Base-by-base conservation (phyloP, 2,113 vertebrate species). In the Hippolais icterina region DNA sequence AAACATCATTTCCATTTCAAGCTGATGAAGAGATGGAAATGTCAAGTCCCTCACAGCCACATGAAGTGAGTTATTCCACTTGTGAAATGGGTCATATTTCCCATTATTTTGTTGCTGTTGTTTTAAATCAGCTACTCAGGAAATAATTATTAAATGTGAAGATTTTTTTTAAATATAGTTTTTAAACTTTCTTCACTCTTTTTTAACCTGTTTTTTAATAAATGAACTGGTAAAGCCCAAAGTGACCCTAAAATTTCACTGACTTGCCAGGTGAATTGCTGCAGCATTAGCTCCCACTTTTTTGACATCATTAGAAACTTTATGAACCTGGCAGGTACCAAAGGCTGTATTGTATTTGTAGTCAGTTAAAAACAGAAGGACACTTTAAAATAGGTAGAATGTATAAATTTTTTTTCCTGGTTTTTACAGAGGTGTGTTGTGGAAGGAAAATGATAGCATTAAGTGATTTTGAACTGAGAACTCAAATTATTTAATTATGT, bases 281-380 rank as follows among this genome's bases (percentile, higher is more conserved):
- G 69, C 29, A 89, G 57, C 41, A 35, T 39, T 56, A 71, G 42
- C 46, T 82, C 56, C 4, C 50, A 39, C 13, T 63, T 90, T 84
- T 87, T 23, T 37, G 21, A 91, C 1, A 2, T 57, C 53, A 42
- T 49, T 19, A 39, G 10, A 66, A 69, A 57, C n/a, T 88, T 83
- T 37, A 75, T 41, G 83, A 85, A 91, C 21, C 19, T 49, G 42
- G 15, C 68, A 27, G 24, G 31, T 54, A 78, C 21, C 54, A 68
- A 76, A 86, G 12, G 7, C 49, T 46, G 6, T 37, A 65, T 12
- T 35, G 21, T 68, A 74, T 42, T 81, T 87, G 27, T n/a, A 79
- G 59, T 56, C 52, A 64, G 56, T 47, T 78, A 87, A 92, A 97
- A 96, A 35, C 44, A 78, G 33, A 94, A 92, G 17, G 47, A 86